Percentiles rank a stretch among this genome's conserved stretches.
Conservation (phyloP, 2,797 vertebrate species). For the Phrynocephalus forsythii region DNA sequence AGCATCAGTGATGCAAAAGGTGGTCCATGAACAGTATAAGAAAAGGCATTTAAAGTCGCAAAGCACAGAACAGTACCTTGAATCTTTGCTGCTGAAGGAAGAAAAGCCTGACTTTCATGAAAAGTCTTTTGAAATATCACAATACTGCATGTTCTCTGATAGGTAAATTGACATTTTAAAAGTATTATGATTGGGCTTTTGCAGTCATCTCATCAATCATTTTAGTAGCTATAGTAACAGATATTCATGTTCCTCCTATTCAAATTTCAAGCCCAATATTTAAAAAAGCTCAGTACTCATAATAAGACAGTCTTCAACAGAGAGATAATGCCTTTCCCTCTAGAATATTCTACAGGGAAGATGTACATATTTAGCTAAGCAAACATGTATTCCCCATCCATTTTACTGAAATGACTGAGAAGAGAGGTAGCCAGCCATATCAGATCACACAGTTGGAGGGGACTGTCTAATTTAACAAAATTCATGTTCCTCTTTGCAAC, state of each 20-base stretch:
- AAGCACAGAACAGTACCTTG: background rate
- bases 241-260: conserved; percentile 10
- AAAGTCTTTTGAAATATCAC: conserved; percentile 42
- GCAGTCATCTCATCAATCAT: conserved; percentile 33
- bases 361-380: background rate
- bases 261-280: conserved; percentile 5
- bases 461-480: too few species aligned
- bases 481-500: too few species aligned
- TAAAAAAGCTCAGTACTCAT: conserved; percentile 7
- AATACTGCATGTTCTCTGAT: conserved; percentile 23
- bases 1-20: conserved; percentile 35
- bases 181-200: conserved; percentile 35
- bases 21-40: conserved; percentile 39
- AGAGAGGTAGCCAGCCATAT: background rate
- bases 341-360: background rate
- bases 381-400: background rate
- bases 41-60: conserved; percentile 30
- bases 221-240: conserved; percentile 33
- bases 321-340: background rate
- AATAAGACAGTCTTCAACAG: background rate
- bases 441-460: too few species aligned
- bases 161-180: conserved; percentile 50
- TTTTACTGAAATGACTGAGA: background rate
- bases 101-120: conserved; percentile 17
- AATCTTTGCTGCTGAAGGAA: conserved; percentile 26